These are phyloP conservation scores for Drosophila simulans DNA, from an alignment of 1,140 invertebrate species.

Conservation along the genomic window DNA sequence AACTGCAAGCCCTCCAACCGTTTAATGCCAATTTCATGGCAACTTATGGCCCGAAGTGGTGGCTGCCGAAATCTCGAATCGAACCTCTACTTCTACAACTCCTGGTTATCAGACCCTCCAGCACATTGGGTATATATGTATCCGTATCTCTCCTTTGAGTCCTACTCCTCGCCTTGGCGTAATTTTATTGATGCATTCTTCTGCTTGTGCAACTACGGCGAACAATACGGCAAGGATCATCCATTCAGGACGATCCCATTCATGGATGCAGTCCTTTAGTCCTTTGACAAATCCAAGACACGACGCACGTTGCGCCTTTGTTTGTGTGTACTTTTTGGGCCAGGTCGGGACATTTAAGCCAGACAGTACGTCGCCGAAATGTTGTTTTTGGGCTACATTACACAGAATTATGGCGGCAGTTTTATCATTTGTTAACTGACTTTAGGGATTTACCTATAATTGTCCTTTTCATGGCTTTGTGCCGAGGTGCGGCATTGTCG, in stretches of 20 bases:
- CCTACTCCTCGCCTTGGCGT: conserved; percentile 48
- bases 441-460: conserved; percentile 79
- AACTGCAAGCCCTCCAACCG: conserved; percentile 46
- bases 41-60: conserved; percentile 56
- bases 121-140: conserved; percentile 33
- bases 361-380: conserved; percentile 67
- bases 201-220: conserved; percentile 53
- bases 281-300: conserved; percentile 26
- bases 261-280: conserved; percentile 53
- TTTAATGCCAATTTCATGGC: conserved; percentile 64
- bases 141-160: conserved; percentile 24
- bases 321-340: conserved; percentile 48
- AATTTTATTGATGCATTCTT: conserved; percentile 81
- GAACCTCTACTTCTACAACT: conserved; percentile 6
- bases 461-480: conserved; percentile 73
- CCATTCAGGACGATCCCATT: conserved; percentile 61
- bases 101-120: conserved; percentile 9
- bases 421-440: conserved; percentile 78
- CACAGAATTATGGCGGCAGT: conserved; percentile 79
- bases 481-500: conserved; percentile 42
- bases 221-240: conserved; percentile 60
- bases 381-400: conserved; percentile 76
- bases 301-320: conserved; percentile 65
- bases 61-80: not conserved
- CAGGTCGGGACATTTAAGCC: conserved; percentile 27